Evolutionary conservation across 2,113 vertebrate species (phyloP).

Genomic region (Poeciliopsis turrubarensis): DNA sequence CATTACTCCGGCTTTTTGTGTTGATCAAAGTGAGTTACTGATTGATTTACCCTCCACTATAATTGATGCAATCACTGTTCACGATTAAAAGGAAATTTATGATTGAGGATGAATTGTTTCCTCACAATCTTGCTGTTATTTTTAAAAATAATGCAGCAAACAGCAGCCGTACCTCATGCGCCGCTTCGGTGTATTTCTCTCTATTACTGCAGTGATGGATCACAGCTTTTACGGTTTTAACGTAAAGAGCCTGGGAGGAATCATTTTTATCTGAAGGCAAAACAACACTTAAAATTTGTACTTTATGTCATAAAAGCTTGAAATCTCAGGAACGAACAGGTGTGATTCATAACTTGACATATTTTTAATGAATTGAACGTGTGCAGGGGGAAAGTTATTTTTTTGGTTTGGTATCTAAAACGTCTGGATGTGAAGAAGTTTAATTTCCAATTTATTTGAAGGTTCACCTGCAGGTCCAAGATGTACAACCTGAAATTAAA

Average conservation of each 20-base stretch:
- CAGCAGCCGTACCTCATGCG: conserved; percentile 29
- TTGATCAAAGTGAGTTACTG: neutral
- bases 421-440: neutral
- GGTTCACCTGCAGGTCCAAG: neutral
- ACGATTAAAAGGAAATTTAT: neutral
- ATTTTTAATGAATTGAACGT: neutral
- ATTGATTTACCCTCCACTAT: neutral
- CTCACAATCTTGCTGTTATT: conserved; percentile 21
- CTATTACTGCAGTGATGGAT: conserved; percentile 45
- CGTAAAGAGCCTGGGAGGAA: conserved; percentile 21
- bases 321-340: conserved; percentile 4
- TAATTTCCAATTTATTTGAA: neutral
- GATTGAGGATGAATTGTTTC: neutral
- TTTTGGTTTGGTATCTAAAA: no score
- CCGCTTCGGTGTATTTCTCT: neutral
- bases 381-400: neutral
- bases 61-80: neutral
- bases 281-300: conserved; percentile 36
- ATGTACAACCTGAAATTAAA: no score
- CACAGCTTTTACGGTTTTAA: conserved; percentile 38
- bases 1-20: neutral
- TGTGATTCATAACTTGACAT: conserved; percentile 14
- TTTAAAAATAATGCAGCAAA: conserved; percentile 32
- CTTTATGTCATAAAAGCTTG: conserved; percentile 21
- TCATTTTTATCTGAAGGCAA: conserved; percentile 51